These are phyloP conservation scores for Macrosoma leucophasiata DNA, from an alignment of 2,888 invertebrate genomes.

Conservation along the genomic window DNA sequence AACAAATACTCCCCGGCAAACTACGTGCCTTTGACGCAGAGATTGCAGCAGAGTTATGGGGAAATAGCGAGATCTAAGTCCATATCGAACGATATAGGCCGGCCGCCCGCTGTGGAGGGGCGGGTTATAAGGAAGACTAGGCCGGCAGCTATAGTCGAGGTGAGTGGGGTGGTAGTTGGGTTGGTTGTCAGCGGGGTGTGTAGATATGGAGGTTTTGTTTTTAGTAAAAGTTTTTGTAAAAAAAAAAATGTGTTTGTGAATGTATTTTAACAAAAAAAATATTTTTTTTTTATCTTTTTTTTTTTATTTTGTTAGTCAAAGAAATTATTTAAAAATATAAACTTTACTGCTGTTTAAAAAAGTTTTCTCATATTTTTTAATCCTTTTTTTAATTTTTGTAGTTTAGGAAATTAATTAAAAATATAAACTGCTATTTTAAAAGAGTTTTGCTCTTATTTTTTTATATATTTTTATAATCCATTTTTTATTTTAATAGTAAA, in stretches of 20 bases:
- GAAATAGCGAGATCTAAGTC: constrained; percentile 73
- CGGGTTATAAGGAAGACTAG: constrained; percentile 50
- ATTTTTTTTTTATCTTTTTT: not conserved
- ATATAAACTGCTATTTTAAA: no score
- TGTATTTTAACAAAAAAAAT: no score
- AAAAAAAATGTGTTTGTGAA: no score
- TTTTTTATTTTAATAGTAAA: no score
- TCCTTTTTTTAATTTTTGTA: no score
- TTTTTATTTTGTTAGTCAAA: constrained; percentile 1
- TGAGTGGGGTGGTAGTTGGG: constrained; percentile 40
- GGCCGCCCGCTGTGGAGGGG: constrained; percentile 58
- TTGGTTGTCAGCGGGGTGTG: constrained; percentile 45
- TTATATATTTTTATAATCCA: no score
- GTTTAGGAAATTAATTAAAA: no score
- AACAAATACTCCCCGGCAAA: constrained; percentile 85
- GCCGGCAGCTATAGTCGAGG: constrained; percentile 57
- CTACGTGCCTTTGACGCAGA: constrained; percentile 78
- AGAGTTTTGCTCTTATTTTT: no score
- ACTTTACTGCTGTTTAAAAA: no score
- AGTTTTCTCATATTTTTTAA: no score
- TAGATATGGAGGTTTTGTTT: constrained; percentile 1
- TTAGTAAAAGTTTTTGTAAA: constrained; percentile 2
- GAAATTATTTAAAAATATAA: constrained; percentile 5
- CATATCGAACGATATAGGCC: constrained; percentile 75
- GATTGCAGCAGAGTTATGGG: constrained; percentile 53